phyloP scores from a whole-genome alignment of 2,888 invertebrate genomes.

The Eristalinus sepulchralis region DNA sequence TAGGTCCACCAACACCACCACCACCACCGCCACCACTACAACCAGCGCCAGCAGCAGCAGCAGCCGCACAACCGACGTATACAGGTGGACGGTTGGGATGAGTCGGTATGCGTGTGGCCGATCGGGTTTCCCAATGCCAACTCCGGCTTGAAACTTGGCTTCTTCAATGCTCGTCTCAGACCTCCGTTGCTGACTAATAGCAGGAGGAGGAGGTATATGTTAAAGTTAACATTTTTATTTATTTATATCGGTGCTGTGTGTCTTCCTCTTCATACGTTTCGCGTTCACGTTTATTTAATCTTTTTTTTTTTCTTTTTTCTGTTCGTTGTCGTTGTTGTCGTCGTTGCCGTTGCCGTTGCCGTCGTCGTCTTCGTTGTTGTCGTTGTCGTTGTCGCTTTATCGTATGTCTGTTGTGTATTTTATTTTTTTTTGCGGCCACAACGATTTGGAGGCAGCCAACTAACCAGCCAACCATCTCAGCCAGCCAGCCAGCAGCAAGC shows the following conservation, averaged over 20 bases:
- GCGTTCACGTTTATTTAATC: constrained; percentile 37
- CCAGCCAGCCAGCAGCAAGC: constrained; percentile 40
- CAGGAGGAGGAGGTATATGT: constrained; percentile 68
- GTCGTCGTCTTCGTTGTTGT: constrained; percentile 41
- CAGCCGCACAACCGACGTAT: neutral
- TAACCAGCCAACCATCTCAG: constrained; percentile 60
- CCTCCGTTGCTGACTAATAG: constrained; percentile 65
- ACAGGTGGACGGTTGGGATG: constrained; percentile 1
- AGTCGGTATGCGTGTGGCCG: constrained; percentile 39
- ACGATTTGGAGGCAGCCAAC: constrained; percentile 68
- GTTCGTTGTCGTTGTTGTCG: constrained; percentile 8
- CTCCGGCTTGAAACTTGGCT: constrained; percentile 59
- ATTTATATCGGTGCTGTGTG: constrained; percentile 70
- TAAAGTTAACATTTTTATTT: constrained; percentile 68
- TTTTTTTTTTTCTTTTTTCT: constrained; percentile 11
- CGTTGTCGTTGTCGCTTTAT: constrained; percentile 54
- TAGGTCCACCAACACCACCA: constrained; percentile 50
- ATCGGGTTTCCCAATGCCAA: constrained; percentile 69
- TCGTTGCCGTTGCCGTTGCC: constrained; percentile 25
- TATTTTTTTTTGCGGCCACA: constrained; percentile 61
- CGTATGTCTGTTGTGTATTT: constrained; percentile 62
- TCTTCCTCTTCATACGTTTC: constrained; percentile 55
- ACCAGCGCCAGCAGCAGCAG: neutral
- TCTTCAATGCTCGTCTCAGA: constrained; percentile 60
- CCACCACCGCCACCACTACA: too few relatives aligned